Base-by-base conservation (phyloP, 2,888 invertebrate genomes). In the Copidosoma aretas region DNA sequence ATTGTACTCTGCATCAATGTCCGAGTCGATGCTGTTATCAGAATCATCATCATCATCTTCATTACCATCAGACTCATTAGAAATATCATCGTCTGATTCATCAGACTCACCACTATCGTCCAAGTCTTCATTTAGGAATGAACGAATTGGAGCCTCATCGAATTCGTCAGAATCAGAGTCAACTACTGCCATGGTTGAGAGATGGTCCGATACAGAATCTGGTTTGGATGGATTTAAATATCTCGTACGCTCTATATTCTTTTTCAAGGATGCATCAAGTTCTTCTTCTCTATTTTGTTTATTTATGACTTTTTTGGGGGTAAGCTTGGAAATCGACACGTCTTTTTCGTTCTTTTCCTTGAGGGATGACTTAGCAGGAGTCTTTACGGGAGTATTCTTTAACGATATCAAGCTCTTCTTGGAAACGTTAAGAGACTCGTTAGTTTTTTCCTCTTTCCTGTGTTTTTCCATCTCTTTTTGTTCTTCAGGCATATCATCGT, bases 1-100 rank as follows among this genome's bases (percentile, higher is more conserved):
- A 73, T 82, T 82, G 49, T 80, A 76, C 54, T 81, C 82, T 10
- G 49, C 76, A 1, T 72, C 75, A 8, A 82, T 60, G 71, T 82
- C 82, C 0, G 77, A 75, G 46, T 81, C 73, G 1, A 81, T 73
- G 25, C 72, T 76, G 17, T 64, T 58, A 1, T 60, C 53, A n/a
- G 14, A n/a, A 54, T 65, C 63, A 5, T 52, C 64, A 0, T 70
- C 68, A n/a, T 61, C 51, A 21, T 51, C 8, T 46, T 46, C 52
- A 19, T 8, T 4, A 14, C 24, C 25, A 24, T 56, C 32, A 49
- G 32, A 61, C 32, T 61, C 52, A 14, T 52, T 52, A 24, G 24
- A 25, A 4, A 25, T 24, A 5, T 32, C 8, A 32, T 32, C 32
- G 8, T 32, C 32, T 32, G 32, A 32, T 32, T 32, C 4, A 32